Conservation (phyloP, 2,797 vertebrate species). For the Thamnophis elegans region DNA sequence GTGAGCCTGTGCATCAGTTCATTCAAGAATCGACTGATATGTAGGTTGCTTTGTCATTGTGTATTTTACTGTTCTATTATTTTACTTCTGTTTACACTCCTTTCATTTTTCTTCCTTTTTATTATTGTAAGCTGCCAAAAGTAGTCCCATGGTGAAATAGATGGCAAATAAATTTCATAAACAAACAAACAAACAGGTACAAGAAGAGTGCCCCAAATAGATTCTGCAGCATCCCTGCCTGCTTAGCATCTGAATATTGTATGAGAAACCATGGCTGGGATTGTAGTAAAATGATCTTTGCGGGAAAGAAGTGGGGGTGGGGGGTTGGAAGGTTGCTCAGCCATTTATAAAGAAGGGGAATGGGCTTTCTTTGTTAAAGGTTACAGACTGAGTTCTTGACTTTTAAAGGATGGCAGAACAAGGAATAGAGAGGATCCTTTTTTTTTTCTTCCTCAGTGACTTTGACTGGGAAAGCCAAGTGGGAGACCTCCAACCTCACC, state of each 20-base stretch:
- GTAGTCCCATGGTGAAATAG: not conserved
- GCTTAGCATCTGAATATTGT: not conserved
- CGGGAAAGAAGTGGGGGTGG: no score
- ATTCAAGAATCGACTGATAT: not conserved
- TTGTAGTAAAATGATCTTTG: not conserved
- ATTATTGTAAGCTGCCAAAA: not conserved
- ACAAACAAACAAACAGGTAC: not conserved
- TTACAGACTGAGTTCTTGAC: not conserved
- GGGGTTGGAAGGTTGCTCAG: not conserved
- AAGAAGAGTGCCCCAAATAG: not conserved
- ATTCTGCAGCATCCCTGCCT: not conserved
- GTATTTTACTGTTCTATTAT: not conserved
- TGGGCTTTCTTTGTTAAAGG: not conserved
- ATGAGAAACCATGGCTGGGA: not conserved
- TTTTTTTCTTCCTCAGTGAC: not conserved
- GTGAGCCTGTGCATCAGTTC: not conserved
- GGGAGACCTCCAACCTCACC: constrained; percentile 65
- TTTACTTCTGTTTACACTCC: not conserved
- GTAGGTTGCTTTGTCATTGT: no score
- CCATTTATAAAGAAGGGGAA: not conserved
- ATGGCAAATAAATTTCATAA: not conserved
- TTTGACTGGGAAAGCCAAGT: not conserved
- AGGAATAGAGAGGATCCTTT: not conserved
- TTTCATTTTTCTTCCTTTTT: not conserved
- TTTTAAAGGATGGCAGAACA: not conserved